These are phyloP conservation scores for Diarsia brunnea DNA, from an alignment of 2,888 invertebrate genomes.

Conservation along the genomic window DNA sequence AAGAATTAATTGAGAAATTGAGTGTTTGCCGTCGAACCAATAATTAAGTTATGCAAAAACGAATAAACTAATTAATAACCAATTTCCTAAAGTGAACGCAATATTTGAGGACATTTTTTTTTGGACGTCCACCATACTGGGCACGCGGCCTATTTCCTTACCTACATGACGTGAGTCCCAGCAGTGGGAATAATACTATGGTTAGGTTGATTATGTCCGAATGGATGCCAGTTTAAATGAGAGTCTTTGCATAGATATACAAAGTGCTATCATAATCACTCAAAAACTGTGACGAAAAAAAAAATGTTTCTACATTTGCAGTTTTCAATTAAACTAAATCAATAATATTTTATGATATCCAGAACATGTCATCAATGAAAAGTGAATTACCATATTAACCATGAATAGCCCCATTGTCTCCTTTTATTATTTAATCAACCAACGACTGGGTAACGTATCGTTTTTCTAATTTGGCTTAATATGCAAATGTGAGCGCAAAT, in stretches of 20 bases:
- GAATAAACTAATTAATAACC: not conserved
- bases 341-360: not conserved
- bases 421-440: slow-evolving; percentile 54
- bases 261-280: not conserved
- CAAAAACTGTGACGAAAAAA: not conserved
- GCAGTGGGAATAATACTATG: not conserved
- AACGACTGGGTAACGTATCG: slow-evolving; percentile 50
- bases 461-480: slow-evolving; percentile 60
- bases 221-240: not conserved
- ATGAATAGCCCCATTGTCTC: slow-evolving; percentile 4
- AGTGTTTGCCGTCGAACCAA: not conserved
- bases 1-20: too few relatives aligned
- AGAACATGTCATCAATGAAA: not conserved
- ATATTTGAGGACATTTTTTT: not conserved
- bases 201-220: not conserved
- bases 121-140: not conserved
- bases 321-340: not conserved
- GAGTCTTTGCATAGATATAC: not conserved
- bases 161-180: not conserved
- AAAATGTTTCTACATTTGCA: not conserved
- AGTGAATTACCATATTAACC: not conserved
- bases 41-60: not conserved
- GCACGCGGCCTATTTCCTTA: too few relatives aligned
- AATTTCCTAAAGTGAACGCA: not conserved
- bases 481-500: slow-evolving; percentile 66